These are phyloP conservation scores for Deilephila elpenor DNA, from an alignment of 2,888 invertebrate genomes.

Conservation along the genomic window DNA sequence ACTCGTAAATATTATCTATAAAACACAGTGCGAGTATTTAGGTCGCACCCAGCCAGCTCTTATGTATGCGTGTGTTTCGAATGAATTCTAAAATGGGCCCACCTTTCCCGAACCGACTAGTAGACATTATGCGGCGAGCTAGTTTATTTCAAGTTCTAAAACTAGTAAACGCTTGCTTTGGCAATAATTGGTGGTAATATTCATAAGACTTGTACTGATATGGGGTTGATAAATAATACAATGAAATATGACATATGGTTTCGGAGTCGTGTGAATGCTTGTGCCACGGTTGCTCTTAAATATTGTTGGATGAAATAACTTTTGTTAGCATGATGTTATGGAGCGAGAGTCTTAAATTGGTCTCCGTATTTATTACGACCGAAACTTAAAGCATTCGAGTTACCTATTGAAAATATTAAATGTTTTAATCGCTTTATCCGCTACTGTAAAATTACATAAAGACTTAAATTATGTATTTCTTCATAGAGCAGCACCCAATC, in stretches of 20 bases:
- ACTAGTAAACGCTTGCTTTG: neutral
- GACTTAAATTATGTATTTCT: too few relatives aligned
- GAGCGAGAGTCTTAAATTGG: neutral
- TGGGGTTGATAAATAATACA: slow-evolving; percentile 21
- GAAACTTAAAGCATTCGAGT: too few relatives aligned
- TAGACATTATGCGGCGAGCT: neutral
- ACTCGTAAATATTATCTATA: slow-evolving; percentile 24
- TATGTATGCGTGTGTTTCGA: slow-evolving; percentile 25
- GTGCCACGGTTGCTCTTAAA: neutral
- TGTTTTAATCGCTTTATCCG: too few relatives aligned
- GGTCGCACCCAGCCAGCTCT: slow-evolving; percentile 40
- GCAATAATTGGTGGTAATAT: neutral
- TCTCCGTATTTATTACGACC: too few relatives aligned
- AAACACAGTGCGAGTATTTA: slow-evolving; percentile 38
- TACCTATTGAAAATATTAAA: too few relatives aligned
- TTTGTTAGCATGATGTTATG: neutral
- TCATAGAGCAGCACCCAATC: too few relatives aligned
- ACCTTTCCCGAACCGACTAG: slow-evolving; percentile 41
- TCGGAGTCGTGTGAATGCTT: neutral
- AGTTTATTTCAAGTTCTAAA: slow-evolving; percentile 4
- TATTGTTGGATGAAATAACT: neutral
- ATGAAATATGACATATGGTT: neutral
- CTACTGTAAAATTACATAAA: too few relatives aligned
- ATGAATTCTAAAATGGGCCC: slow-evolving; percentile 40
- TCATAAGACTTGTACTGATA: slow-evolving; percentile 34